Base-by-base conservation (phyloP, 2,113 vertebrate species). In the Macrotus californicus region DNA sequence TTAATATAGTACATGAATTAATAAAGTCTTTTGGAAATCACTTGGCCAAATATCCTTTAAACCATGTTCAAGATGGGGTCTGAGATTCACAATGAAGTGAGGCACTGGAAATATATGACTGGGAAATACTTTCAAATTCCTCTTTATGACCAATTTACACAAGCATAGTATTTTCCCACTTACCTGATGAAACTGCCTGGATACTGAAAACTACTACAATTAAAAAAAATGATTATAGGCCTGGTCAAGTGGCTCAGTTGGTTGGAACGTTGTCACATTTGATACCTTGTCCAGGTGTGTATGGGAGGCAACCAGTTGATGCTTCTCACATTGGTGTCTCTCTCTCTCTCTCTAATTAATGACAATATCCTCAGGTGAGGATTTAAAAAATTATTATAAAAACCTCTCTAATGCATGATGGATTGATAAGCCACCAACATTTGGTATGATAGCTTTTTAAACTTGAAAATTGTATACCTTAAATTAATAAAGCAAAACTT, bases 101-200 rank as follows among this genome's bases (percentile, higher is more conserved):
- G 98, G 98, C 96, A 98, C 98, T 98, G 98, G 94, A 93, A 98
- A 97, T 94, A 76, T 96, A 80, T 97, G 93, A 97, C 85, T 98
- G 96, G 93, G 94, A 96, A 96, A 97, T 86, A 96, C 70, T 97
- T 89, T 95, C 87, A 96, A 61, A 88, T 59, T 84, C 79, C 85
- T 96, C 81, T 96, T 94, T 91, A 88, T 90, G 96, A 56, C 64
- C 95, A 93, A 96, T 95, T 73, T 95, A 97, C 48, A 89, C 39
- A 52, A 66, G 31, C 31, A 29, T 21, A 81, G 11, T 39, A 52
- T 69, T 76, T 81, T 64, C 39, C 43, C 81, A 91, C 41, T 75
- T 22, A 41, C 24, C 79, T 2, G 29, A 50, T 31, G 36, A 80
- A 75, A 80, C 29, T 72, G 22, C 96, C 95, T 94, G 90, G 81